Base-by-base conservation (phyloP, 2,888 invertebrate species). In the Ctenicera cuprea region DNA sequence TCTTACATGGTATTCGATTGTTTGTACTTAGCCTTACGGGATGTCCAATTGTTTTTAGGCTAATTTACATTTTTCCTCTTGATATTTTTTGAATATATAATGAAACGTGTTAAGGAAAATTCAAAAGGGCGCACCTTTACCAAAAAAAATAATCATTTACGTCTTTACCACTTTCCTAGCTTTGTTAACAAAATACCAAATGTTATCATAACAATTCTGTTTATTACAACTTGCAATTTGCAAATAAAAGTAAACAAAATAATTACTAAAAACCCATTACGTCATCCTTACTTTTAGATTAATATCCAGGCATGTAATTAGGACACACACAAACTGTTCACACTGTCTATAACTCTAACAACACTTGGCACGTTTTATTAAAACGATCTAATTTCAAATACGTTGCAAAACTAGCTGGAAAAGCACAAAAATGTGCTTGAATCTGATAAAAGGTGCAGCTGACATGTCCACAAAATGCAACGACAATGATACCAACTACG, bases 271-370 rank as follows among this genome's bases (percentile, higher is more conserved):
- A 70, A 45, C 14, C 62, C 69, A 70, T 70, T 70, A 70, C 69
- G 69, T 70, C 69, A 70, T 62, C 33, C 62, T 63, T 61, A 70
- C 69, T 70, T 70, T 70, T 70, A 63, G 50, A 11, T 59, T n/a
- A 9, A 11, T 41, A 20, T 37, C 38, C 37, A 59, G 37, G 18
- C 38, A 20, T n/a, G 12, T 54, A 50, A 18, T 4, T 11, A 2
- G 9, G 14, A 16, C 30, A 14, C 54, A 26, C 26, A 12, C 8
- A 33, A 1, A 3, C 30, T 33, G n/a, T 33, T 30, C 5, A 33
- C 30, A 2, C 7, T n/a, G 14, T 33, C 14, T 30, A 30, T 54
- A 30, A 16, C 8, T 30, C 5, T 2, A 33, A 5, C 26, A n/a
- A 30, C 54, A 54, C 30, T 54, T 33, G 7, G 12, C 14, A 30